These are phyloP conservation scores for Tiliqua scincoides DNA, from an alignment of 2,113 vertebrate species.

Conservation along the genomic window DNA sequence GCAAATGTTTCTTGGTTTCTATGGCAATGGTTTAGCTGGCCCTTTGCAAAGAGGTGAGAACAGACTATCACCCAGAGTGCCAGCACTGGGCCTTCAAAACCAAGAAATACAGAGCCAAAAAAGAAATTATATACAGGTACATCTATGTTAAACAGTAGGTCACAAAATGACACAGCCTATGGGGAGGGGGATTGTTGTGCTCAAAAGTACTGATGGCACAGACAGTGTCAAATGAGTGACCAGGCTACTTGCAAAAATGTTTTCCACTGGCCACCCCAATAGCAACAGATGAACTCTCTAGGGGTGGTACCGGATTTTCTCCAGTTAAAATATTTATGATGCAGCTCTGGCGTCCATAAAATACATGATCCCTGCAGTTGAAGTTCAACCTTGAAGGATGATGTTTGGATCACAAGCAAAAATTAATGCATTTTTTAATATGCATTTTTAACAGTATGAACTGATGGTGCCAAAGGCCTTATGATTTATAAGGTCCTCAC, in stretches of 20 bases:
- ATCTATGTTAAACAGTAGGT: background rate
- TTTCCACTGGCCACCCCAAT: background rate
- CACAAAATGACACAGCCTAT: background rate
- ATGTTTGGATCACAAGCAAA: too few species aligned
- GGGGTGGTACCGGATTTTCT: background rate
- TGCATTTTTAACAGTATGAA: too few species aligned
- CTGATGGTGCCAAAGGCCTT: background rate
- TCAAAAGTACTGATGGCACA: background rate
- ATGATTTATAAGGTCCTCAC: too few species aligned
- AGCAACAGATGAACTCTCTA: background rate
- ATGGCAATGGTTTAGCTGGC: background rate
- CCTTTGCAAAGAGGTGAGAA: background rate
- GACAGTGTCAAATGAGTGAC: background rate
- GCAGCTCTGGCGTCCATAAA: background rate
- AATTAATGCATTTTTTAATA: too few species aligned
- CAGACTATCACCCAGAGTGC: background rate
- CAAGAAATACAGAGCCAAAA: background rate
- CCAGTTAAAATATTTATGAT: background rate
- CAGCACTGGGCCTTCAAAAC: background rate
- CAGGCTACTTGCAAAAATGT: background rate
- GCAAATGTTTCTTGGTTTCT: background rate
- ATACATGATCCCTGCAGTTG: background rate
- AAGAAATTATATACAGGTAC: background rate
- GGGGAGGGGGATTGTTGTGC: background rate
- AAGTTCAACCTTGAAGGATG: background rate